Conservation (phyloP, 2,113 vertebrate genomes). For the Glaucidium brasilianum region DNA sequence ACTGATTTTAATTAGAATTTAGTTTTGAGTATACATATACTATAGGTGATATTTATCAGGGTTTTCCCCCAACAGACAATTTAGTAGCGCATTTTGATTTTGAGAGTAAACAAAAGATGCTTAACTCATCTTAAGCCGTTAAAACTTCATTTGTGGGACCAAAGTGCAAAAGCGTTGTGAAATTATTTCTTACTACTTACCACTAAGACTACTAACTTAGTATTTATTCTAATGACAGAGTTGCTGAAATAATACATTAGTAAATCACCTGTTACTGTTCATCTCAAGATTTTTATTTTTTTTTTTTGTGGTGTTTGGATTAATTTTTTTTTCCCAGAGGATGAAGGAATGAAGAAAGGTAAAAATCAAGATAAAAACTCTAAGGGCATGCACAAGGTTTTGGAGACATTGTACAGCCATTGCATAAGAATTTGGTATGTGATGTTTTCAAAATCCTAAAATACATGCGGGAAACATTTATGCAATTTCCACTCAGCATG, state of each 20-base stretch:
- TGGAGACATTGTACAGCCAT: neutral
- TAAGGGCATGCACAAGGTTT: neutral
- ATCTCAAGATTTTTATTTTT: neutral
- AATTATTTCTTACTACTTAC: neutral
- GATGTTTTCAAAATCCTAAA: neutral
- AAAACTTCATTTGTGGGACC: neutral
- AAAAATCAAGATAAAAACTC: neutral
- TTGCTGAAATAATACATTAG: neutral
- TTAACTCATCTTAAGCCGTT: neutral
- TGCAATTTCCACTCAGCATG: accelerated
- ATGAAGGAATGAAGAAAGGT: neutral
- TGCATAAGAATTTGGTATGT: neutral
- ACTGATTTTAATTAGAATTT: neutral
- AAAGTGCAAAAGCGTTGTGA: neutral
- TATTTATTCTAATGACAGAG: neutral
- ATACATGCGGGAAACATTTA: neutral
- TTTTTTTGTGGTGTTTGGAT: neutral
- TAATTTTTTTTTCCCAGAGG: neutral
- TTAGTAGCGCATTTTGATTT: neutral
- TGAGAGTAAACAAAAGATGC: neutral
- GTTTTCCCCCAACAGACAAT: neutral
- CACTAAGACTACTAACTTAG: neutral
- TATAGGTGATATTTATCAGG: neutral
- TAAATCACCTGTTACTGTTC: neutral
- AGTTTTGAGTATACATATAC: neutral